Conservation (phyloP, 2,113 vertebrate genomes). For the Mola mola region DNA sequence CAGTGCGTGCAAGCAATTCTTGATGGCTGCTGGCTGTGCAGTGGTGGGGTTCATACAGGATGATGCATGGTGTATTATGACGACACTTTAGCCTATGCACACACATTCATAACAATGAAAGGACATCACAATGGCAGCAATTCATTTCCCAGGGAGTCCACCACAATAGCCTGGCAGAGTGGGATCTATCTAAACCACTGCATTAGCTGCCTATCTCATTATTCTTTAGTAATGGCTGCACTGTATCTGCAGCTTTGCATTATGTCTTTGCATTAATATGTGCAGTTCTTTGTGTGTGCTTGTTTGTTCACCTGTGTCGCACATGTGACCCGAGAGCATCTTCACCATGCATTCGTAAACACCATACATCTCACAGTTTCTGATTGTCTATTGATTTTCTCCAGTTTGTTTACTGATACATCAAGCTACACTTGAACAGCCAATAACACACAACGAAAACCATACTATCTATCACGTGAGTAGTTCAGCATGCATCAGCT, state of each 20-base stretch:
- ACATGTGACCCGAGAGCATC: background rate
- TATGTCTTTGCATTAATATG: conserved; percentile 31
- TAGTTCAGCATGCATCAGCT: conserved; percentile 58
- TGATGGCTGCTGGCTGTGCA: conserved; percentile 29
- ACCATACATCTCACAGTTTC: conserved; percentile 18
- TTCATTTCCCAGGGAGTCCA: conserved; percentile 63
- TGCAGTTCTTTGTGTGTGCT: conserved; percentile 35
- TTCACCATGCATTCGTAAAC: background rate
- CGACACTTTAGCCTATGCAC: conserved; percentile 64
- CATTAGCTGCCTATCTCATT: conserved; percentile 57
- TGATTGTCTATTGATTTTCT: conserved; percentile 46
- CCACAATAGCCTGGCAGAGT: conserved; percentile 60
- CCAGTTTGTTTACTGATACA: conserved; percentile 38
- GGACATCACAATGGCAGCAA: conserved; percentile 68
- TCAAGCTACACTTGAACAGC: conserved; percentile 41
- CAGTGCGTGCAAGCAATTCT: conserved; percentile 16
- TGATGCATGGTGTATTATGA: conserved; percentile 69
- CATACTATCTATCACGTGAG: conserved; percentile 68
- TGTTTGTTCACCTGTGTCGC: conserved; percentile 61
- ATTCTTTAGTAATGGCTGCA: conserved; percentile 60
- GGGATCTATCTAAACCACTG: conserved; percentile 49
- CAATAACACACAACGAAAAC: conserved; percentile 61
- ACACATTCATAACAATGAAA: conserved; percentile 72
- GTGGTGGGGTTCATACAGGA: conserved; percentile 20
- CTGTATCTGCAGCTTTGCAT: conserved; percentile 29